Conservation (phyloP, 2,888 invertebrate species). For the Imbricaverruca yamaguchii region DNA sequence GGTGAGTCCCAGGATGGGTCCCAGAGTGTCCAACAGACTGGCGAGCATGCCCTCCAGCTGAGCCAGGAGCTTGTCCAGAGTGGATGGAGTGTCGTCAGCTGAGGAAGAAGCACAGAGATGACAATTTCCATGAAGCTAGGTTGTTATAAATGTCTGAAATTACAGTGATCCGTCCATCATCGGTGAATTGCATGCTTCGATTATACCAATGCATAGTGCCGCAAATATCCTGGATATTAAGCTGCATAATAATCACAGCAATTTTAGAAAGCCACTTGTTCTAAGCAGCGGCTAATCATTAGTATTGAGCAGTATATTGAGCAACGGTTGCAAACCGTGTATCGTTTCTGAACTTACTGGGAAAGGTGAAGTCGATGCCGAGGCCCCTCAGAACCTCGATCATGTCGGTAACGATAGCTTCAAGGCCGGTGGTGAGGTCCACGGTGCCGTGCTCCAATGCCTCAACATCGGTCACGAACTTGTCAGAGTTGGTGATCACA, state of each 20-base stretch:
- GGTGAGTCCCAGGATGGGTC: neutral
- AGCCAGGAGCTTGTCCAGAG: neutral
- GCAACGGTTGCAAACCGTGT: too few relatives aligned
- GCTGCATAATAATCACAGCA: too few relatives aligned
- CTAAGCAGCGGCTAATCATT: too few relatives aligned
- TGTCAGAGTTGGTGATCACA: neutral
- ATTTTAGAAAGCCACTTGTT: too few relatives aligned
- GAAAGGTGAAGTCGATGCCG: neutral
- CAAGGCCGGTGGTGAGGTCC: neutral
- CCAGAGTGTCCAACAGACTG: neutral
- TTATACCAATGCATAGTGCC: too few relatives aligned
- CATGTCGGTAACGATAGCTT: neutral
- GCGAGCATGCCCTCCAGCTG: neutral
- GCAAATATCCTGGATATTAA: too few relatives aligned
- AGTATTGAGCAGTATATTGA: too few relatives aligned
- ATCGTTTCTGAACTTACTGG: neutral
- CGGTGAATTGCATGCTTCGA: too few relatives aligned
- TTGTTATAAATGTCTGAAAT: too few relatives aligned
- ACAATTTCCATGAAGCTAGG: too few relatives aligned
- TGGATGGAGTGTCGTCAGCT: neutral
- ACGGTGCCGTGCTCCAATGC: neutral
- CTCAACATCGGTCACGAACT: conserved; percentile 1
- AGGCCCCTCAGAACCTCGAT: neutral
- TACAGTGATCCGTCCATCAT: too few relatives aligned
- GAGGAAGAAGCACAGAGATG: neutral